These are phyloP conservation scores for Amphipoea lucens DNA, from an alignment of 2,888 invertebrate genomes.

Conservation along the genomic window DNA sequence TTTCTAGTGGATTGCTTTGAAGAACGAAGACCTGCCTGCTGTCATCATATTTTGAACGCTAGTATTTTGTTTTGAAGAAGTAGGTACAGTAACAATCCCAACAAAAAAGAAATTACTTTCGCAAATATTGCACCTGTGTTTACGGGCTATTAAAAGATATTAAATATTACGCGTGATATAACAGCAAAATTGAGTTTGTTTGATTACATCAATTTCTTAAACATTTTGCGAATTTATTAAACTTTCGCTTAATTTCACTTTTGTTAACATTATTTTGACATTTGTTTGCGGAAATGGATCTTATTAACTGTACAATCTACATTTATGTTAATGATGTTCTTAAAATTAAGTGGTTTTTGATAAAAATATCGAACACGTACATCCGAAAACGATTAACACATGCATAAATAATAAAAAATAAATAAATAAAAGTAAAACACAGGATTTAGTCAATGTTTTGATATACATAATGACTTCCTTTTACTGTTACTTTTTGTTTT, in stretches of 20 bases:
- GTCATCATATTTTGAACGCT: background rate
- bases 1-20: background rate
- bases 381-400: constrained; percentile 41
- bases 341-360: constrained; percentile 19
- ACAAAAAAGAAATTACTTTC: constrained; percentile 8
- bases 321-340: constrained; percentile 34
- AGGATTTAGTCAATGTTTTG: constrained; percentile 21
- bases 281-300: constrained; percentile 46
- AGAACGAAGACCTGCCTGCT: background rate
- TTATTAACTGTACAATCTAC: constrained; percentile 31
- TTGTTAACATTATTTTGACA: constrained; percentile 44
- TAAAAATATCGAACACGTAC: constrained; percentile 30
- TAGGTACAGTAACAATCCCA: background rate
- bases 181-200: constrained; percentile 1
- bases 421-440: constrained; percentile 33
- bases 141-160: background rate
- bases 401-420: constrained; percentile 33
- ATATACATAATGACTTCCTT: constrained; percentile 25
- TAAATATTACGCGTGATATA: constrained; percentile 1
- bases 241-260: constrained; percentile 51
- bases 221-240: constrained; percentile 8
- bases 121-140: background rate
- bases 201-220: background rate
- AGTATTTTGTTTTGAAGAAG: background rate
- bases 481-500: constrained; percentile 6